Percentiles rank a stretch among this genome's conserved stretches.
Conservation (phyloP, 64 coral and sea anemone genomes). For the Acropora tenuis region DNA sequence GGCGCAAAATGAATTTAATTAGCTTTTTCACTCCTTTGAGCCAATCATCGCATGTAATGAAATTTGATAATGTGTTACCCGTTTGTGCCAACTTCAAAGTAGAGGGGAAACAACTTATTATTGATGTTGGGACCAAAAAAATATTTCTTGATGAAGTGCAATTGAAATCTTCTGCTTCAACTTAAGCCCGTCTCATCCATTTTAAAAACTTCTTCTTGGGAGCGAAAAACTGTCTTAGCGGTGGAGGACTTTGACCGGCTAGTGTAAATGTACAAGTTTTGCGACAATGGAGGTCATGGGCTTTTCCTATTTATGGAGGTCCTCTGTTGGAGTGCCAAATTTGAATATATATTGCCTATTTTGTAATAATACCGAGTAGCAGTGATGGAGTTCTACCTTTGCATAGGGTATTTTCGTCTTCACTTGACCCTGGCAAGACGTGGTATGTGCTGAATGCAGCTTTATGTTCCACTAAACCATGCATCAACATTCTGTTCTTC, state of each 20-base stretch:
- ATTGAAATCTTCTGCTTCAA: no score
- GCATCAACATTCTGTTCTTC: slow-evolving; percentile 9
- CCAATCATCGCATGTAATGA: not conserved
- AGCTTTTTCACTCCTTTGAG: not conserved
- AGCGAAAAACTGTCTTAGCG: no score
- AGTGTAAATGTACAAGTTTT: no score
- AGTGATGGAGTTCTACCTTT: not conserved
- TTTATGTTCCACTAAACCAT: slow-evolving; percentile 1
- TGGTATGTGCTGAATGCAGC: slow-evolving; percentile 1
- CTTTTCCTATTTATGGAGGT: not conserved
- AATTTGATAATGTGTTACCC: slow-evolving; percentile 2
- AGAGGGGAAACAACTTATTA: no score
- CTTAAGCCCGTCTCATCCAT: no score
- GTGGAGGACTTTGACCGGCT: no score
- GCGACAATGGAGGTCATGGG: not conserved
- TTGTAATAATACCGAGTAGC: not conserved
- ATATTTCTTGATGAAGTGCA: no score
- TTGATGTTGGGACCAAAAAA: no score
- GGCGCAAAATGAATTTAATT: not conserved
- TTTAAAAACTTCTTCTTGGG: no score
- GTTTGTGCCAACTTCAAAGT: no score
- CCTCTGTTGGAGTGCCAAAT: not conserved
- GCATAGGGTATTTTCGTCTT: slow-evolving; percentile 1
- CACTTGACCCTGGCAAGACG: not conserved
- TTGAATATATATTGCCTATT: not conserved